Evolutionary conservation across 2,113 vertebrate genomes (phyloP).

Genomic region (Anarhynchus alexandrinus): DNA sequence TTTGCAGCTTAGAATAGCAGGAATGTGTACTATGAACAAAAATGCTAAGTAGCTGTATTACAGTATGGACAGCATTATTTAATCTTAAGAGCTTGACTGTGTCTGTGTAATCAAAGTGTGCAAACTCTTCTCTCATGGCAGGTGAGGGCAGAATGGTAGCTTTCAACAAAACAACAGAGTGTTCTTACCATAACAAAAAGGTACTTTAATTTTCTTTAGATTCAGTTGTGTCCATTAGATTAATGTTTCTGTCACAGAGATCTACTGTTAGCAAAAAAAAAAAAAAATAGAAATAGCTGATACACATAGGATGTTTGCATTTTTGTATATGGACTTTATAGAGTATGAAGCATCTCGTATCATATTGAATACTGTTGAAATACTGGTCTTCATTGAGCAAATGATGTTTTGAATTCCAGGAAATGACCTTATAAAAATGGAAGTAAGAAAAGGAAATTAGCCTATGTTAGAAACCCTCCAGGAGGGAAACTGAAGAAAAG

Average conservation of each 20-base stretch:
- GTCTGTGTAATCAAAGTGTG: not conserved
- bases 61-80: not conserved
- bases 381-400: not conserved
- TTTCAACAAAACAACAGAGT: not conserved
- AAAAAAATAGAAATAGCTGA: not conserved
- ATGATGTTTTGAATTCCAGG: conserved; percentile 47
- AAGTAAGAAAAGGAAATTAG: conserved; percentile 28
- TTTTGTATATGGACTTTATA: not conserved
- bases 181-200: not conserved
- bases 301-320: not conserved
- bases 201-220: not conserved
- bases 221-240: not conserved
- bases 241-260: not conserved
- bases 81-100: not conserved
- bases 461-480: not conserved
- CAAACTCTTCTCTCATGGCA: not conserved
- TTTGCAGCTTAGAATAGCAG: not conserved
- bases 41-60: not conserved
- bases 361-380: not conserved
- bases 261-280: not conserved
- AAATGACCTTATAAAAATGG: conserved; percentile 13
- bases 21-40: not conserved
- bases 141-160: not conserved
- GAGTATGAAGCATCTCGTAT: not conserved
- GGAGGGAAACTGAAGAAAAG: not conserved